Conservation (phyloP, 1,140 invertebrate genomes). For the Hyles vespertilio region DNA sequence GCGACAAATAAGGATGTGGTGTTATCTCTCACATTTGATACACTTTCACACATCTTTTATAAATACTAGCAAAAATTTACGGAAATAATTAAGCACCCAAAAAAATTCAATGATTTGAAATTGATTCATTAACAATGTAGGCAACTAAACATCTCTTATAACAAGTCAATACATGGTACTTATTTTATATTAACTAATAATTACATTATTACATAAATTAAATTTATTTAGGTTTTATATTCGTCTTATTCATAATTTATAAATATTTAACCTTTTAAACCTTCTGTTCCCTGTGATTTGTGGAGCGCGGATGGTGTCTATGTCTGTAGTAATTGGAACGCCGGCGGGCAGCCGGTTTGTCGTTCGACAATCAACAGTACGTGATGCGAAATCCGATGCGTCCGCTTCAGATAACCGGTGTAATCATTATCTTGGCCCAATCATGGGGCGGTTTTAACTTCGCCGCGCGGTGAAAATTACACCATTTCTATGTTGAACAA, state of each 20-base stretch:
- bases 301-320: constrained; percentile 41
- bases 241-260: not conserved
- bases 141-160: no score
- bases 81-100: no score
- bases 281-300: constrained; percentile 1
- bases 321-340: constrained; percentile 64
- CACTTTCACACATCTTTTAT: no score
- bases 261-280: not conserved
- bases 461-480: constrained; percentile 7
- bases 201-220: no score
- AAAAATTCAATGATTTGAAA: no score
- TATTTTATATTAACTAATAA: no score
- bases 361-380: constrained; percentile 66
- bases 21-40: no score
- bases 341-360: constrained; percentile 56
- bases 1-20: no score
- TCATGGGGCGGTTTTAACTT: constrained; percentile 41
- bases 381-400: constrained; percentile 68
- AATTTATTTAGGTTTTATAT: no score
- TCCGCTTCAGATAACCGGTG: constrained; percentile 42
- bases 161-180: no score
- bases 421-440: constrained; percentile 51
- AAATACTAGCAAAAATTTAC: no score
- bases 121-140: no score
- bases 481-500: constrained; percentile 9